These are phyloP conservation scores for Oscheius sp. DNA, from an alignment of 2,888 invertebrate species.

Conservation along the genomic window DNA sequence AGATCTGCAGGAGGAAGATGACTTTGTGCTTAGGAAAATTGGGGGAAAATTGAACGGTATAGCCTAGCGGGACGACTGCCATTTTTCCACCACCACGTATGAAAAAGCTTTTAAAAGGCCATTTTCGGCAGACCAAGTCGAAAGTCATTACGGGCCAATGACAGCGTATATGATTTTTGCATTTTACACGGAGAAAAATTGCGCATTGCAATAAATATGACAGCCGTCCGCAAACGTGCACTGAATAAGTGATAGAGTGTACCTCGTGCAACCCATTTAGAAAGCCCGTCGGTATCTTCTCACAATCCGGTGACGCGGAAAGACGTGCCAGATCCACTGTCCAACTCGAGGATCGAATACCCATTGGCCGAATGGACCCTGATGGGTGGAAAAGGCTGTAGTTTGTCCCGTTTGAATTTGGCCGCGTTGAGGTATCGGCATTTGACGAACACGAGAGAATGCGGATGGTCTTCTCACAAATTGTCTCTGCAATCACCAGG, in stretches of 20 bases:
- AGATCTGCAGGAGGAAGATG: slow-evolving; percentile 43
- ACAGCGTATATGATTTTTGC: no score
- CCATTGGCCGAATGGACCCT: slow-evolving; percentile 45
- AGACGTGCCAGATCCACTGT: slow-evolving; percentile 48
- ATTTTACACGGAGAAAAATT: no score
- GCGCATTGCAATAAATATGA: no score
- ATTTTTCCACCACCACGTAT: no score
- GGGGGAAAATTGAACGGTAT: not conserved
- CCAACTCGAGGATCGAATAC: slow-evolving; percentile 47
- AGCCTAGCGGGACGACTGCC: slow-evolving; percentile 25
- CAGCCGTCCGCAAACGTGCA: not conserved
- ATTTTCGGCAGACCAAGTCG: not conserved
- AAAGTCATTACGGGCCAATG: not conserved
- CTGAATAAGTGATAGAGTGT: not conserved
- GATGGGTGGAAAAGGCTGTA: not conserved
- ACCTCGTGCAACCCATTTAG: slow-evolving; percentile 27
- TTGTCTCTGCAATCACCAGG: slow-evolving; percentile 22
- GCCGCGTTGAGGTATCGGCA: slow-evolving; percentile 47
- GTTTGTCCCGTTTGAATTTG: slow-evolving; percentile 24
- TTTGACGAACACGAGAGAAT: slow-evolving; percentile 57
- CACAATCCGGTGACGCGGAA: slow-evolving; percentile 1
- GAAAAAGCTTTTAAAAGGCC: not conserved
- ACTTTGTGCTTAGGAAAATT: not conserved
- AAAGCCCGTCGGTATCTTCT: not conserved
- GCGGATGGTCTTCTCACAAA: slow-evolving; percentile 48